A percentile compares a stretch with the other conserved stretches of the same genome.
Conservation (phyloP, 1,140 invertebrate species). For the Drosophila guanche region DNA sequence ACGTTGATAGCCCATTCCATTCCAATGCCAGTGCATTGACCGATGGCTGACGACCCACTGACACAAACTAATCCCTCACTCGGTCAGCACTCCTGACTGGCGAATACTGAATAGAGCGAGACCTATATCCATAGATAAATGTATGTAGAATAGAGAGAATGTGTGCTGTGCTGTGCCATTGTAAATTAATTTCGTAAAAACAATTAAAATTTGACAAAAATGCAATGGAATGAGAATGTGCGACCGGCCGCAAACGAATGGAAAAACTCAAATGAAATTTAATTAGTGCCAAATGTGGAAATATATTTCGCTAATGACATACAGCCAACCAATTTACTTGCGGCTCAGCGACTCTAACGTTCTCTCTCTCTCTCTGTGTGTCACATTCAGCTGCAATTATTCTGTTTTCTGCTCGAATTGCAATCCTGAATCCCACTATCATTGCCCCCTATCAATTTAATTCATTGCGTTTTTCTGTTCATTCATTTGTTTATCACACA, state of each 20-base stretch:
- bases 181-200: conserved; percentile 57
- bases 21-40: conserved; percentile 60
- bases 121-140: too few relatives aligned
- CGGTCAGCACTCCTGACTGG: conserved; percentile 1
- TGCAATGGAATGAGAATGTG: conserved; percentile 32
- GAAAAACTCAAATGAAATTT: conserved; percentile 68
- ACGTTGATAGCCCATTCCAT: conserved; percentile 7
- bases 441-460: conserved; percentile 48
- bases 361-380: background rate
- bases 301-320: conserved; percentile 69
- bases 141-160: too few relatives aligned
- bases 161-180: conserved; percentile 15
- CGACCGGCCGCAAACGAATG: conserved; percentile 23
- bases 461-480: conserved; percentile 50
- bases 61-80: conserved; percentile 45
- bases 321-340: conserved; percentile 56
- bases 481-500: conserved; percentile 58
- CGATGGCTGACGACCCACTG: conserved; percentile 57
- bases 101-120: conserved; percentile 6
- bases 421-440: background rate
- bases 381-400: conserved; percentile 22
- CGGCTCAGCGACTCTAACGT: conserved; percentile 15
- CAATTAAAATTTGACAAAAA: conserved; percentile 70
- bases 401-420: conserved; percentile 11
- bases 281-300: conserved; percentile 73